Percentiles rank a stretch among this genome's conserved stretches.
Evolutionary conservation across 1,140 invertebrate genomes (phyloP).

Genomic region (Ectropis grisescens): DNA sequence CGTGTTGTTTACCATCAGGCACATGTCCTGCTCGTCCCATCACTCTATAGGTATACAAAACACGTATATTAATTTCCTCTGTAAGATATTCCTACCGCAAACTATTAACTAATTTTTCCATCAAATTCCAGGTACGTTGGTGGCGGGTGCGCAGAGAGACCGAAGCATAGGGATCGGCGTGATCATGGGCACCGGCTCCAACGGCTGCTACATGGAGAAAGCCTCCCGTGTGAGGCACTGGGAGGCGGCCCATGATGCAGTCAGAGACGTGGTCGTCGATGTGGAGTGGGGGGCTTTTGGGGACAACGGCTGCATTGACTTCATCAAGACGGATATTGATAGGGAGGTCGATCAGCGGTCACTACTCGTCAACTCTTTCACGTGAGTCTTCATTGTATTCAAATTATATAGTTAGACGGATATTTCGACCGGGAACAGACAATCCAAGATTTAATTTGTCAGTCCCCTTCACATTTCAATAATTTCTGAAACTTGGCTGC

Average conservation of each 20-base stretch:
- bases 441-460: no score
- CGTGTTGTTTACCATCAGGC: no score
- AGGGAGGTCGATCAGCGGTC: slow-evolving; percentile 84
- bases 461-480: no score
- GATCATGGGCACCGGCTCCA: slow-evolving; percentile 89
- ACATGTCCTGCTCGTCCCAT: no score
- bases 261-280: slow-evolving; percentile 84
- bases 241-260: slow-evolving; percentile 34
- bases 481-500: no score
- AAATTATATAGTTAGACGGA: not conserved
- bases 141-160: slow-evolving; percentile 95
- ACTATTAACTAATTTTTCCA: no score
- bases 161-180: slow-evolving; percentile 68
- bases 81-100: no score
- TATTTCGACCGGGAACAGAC: no score
- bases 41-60: no score
- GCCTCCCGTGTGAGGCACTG: slow-evolving; percentile 50
- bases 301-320: slow-evolving; percentile 87
- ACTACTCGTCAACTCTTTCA: slow-evolving; percentile 81
- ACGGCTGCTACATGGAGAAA: slow-evolving; percentile 96
- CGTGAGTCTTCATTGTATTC: slow-evolving; percentile 59
- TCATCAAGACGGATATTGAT: slow-evolving; percentile 89
- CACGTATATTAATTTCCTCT: no score
- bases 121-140: no score
- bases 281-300: slow-evolving; percentile 99